Evolutionary conservation across 1,140 invertebrate genomes (phyloP).

Genomic region (Euura saliciscinereae): DNA sequence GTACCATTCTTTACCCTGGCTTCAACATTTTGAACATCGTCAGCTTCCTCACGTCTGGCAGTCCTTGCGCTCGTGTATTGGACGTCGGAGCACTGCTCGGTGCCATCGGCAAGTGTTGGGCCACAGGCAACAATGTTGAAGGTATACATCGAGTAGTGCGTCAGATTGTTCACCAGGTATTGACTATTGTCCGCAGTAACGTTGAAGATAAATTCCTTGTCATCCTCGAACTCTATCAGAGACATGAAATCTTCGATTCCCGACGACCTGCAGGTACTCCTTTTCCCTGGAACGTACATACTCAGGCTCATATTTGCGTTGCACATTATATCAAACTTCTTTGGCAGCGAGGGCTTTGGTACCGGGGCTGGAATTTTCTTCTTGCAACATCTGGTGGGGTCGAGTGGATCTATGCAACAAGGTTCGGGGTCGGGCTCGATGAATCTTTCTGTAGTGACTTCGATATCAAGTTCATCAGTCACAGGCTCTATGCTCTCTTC

Average conservation of each 20-base stretch:
- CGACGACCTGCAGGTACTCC: slow-evolving; percentile 34
- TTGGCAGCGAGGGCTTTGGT: slow-evolving; percentile 16
- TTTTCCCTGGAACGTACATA: slow-evolving; percentile 29
- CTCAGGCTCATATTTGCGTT: slow-evolving; percentile 36
- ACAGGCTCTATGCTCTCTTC: slow-evolving; percentile 20
- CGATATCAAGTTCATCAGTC: slow-evolving; percentile 21
- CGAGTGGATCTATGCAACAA: slow-evolving; percentile 22
- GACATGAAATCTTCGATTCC: slow-evolving; percentile 25
- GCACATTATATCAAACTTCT: slow-evolving; percentile 43
- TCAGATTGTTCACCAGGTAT: slow-evolving; percentile 46
- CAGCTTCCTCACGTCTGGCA: slow-evolving; percentile 39
- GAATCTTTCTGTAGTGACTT: slow-evolving; percentile 20
- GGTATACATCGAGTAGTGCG: slow-evolving; percentile 58
- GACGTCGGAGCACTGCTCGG: slow-evolving; percentile 40
- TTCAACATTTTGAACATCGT: slow-evolving; percentile 45
- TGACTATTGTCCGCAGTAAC: slow-evolving; percentile 34
- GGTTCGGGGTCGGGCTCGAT: slow-evolving; percentile 23
- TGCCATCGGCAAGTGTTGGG: slow-evolving; percentile 29
- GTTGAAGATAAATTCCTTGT: slow-evolving; percentile 36
- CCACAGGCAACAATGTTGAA: slow-evolving; percentile 62
- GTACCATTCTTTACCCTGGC: slow-evolving; percentile 37
- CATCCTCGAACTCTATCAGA: slow-evolving; percentile 21
- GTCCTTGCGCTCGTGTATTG: slow-evolving; percentile 50
- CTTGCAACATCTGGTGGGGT: slow-evolving; percentile 36
- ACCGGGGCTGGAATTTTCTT: slow-evolving; percentile 20